phyloP scores from a whole-genome alignment of 2,888 invertebrate genomes.

The Eremobia ochroleuca region DNA sequence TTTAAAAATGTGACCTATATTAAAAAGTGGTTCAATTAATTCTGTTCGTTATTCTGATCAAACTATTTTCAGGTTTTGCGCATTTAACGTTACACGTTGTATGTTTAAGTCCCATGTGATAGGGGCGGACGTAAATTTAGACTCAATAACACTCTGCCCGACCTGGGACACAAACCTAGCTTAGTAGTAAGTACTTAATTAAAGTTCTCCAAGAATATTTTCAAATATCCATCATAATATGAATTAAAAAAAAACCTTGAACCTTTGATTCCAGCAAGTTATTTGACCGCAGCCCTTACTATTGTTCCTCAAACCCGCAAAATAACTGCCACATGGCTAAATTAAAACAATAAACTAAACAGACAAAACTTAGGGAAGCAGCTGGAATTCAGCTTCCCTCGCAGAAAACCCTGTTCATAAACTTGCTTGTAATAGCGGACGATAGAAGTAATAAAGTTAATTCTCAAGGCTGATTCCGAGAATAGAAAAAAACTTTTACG shows the following conservation, averaged over 20 bases:
- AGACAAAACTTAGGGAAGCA: neutral
- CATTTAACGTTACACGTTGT: too few relatives aligned
- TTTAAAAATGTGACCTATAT: too few relatives aligned
- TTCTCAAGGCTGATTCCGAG: too few relatives aligned
- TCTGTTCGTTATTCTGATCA: too few relatives aligned
- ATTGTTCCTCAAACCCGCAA: neutral
- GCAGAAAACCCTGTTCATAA: conserved; percentile 23
- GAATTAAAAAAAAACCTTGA: too few relatives aligned
- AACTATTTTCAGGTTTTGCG: too few relatives aligned
- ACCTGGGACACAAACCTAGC: neutral
- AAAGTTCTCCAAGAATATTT: neutral
- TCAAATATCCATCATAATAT: neutral
- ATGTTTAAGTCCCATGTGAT: neutral
- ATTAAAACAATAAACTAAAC: conserved; percentile 32
- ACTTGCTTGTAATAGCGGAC: conserved; percentile 1
- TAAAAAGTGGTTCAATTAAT: too few relatives aligned
- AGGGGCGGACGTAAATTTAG: too few relatives aligned
- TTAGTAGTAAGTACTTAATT: neutral
- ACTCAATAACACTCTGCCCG: neutral
- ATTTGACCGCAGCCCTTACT: neutral
- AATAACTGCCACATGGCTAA: conserved; percentile 15
- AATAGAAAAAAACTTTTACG: too few relatives aligned
- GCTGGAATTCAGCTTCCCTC: conserved; percentile 3
- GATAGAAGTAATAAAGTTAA: conserved; percentile 18
- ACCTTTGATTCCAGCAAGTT: neutral